Evolutionary conservation across 1,140 invertebrate genomes (phyloP), one percentile per base, ranked within the genome.

Genomic region (Scylla paramamosain): DNA sequence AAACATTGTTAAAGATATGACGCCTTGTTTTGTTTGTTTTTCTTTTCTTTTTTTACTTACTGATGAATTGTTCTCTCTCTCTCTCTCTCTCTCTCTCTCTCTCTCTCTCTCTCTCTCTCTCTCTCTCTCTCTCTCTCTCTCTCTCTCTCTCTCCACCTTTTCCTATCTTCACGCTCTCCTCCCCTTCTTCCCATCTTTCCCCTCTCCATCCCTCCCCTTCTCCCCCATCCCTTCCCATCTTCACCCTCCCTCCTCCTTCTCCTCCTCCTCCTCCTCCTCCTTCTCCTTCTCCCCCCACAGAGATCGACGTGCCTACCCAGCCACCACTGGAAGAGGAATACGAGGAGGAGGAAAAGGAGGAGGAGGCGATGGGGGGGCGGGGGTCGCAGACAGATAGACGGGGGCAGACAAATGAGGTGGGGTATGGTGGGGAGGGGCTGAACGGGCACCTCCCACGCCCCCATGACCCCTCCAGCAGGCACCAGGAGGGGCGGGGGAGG

Each of bases 291-390:
- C 84, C 31, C 20, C 16, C 89, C 16, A 32, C 90, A 91, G 90
- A 77, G 29, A 91, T 91, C 59, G 90, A 91, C 4, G 0, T 91
- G 6, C 52, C 90, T 14, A 91, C 90, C 39, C 46, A 48, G 46
- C 20, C 31, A 8, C 90, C 90, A 0, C 12, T 10, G 10, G 8
- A 14, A 12, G 52, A 59, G 4, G 52, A 91, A 4, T 31, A 91
- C 39, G 29, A 8, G 10, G 46, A 28, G 28, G 52, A 91, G 52
- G 59, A 31, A 16, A 28, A 91, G n/a, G 90, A 91, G 90, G 90
- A 91, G 4, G 32, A 39, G 12, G 32, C 28, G 1, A 31, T 67
- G 14, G 29, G 4, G 10, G 89, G 89, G 20, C 48, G 59, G 89
- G 48, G 90, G 0, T 31, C 28, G 1, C 90, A 32, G 32, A 59